Conservation (phyloP, 2,888 invertebrate species). For the Urechis unicinctus region DNA sequence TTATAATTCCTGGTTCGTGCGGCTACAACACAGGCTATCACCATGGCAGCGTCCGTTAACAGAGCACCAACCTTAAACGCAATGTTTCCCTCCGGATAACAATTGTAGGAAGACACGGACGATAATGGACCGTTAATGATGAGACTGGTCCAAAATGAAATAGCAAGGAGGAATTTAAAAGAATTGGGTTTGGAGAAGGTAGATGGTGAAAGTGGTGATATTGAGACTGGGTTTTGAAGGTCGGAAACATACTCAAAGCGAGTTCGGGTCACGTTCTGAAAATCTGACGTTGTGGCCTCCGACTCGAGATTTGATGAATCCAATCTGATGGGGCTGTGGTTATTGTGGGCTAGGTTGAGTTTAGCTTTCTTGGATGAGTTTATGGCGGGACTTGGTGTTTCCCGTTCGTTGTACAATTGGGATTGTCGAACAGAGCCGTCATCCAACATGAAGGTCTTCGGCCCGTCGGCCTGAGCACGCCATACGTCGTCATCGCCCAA, state of each 20-base stretch:
- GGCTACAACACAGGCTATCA: slow-evolving; percentile 12
- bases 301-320: neutral
- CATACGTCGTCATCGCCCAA: neutral
- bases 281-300: too few species aligned
- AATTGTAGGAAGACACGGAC: slow-evolving; percentile 13
- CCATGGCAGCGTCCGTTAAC: slow-evolving; percentile 5
- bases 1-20: slow-evolving; percentile 2
- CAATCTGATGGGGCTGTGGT: neutral
- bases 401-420: neutral
- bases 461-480: neutral
- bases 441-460: slow-evolving; percentile 9
- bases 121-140: slow-evolving; percentile 16
- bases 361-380: neutral
- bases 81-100: slow-evolving; percentile 14
- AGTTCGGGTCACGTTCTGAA: too few species aligned
- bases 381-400: neutral
- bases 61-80: slow-evolving; percentile 13
- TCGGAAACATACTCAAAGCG: neutral
- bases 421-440: slow-evolving; percentile 15
- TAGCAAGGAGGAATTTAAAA: slow-evolving; percentile 13
- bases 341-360: neutral
- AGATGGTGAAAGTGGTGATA: neutral
- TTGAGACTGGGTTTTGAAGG: neutral
- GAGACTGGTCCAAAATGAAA: slow-evolving; percentile 15
- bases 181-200: slow-evolving; percentile 1